Base-by-base conservation (phyloP, 2,888 invertebrate genomes). In the Marasmarcha lunaedactyla region DNA sequence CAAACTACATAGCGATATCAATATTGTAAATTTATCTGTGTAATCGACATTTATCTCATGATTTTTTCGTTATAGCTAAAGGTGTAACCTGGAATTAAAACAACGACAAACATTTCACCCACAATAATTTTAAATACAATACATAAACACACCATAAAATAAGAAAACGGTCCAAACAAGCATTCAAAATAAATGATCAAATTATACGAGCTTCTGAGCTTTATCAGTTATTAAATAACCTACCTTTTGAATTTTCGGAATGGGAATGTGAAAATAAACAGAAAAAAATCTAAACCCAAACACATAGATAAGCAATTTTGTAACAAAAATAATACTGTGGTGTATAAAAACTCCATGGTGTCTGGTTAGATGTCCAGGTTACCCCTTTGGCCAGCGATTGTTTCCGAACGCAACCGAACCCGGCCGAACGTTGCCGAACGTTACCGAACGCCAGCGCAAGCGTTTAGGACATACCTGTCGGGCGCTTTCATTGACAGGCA, bases 401-500 rank as follows among this genome's bases (percentile, higher is more conserved):
- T 68, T 56, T 66, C 65, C 71, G 73, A 68, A 65, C 72, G 67
- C 64, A 63, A 62, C 65, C 73, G 72, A 73, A 73, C 71, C 72
- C 57, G 63, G 73, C 73, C 73, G 71, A 76, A 71, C 65, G 61
- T 71, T 71, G 72, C 69, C 72, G 73, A 77, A 71, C 70, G 76
- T 69, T 70, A 79, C 66, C 67, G 71, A 77, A 71, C 66, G 74
- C 70, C 68, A 62, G 62, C 56, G 67, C 66, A 67, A 71, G 61
- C 66, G 70, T 64, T 74, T 77, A 77, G 66, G 73, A 83, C 83
- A 87, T 88, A 88, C 88, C 88, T 88, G 86, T 88, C 88, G 83
- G 88, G 88, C 87, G 88, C 88, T 87, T 88, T 88, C 86, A 88
- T 88, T 86, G 88, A 88, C 87, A 88, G 87, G 86, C 88, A 88